Percentiles rank a stretch among this genome's conserved stretches.
phyloP scores from a whole-genome alignment of 1,140 invertebrate species.

The Pachypeltis micranthus region DNA sequence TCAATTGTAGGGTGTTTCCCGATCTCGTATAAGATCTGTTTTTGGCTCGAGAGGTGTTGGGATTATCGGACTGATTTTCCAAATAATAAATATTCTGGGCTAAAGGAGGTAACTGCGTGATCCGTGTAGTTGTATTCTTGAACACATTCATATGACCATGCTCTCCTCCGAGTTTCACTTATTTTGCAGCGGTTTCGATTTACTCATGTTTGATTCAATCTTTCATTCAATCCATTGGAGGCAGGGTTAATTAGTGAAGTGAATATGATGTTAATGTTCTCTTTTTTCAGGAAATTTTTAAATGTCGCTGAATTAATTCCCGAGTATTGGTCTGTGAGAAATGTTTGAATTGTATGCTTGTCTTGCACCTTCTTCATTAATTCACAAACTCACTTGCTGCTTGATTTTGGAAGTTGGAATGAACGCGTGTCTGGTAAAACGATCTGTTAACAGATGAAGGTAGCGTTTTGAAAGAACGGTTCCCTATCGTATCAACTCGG shows the following conservation, averaged over 20 bases:
- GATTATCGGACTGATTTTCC: too few relatives aligned
- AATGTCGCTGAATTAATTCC: slow-evolving; percentile 32
- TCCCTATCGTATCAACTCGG: slow-evolving; percentile 32
- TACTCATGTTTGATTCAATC: slow-evolving; percentile 18
- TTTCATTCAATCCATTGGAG: slow-evolving; percentile 21
- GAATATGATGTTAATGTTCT: slow-evolving; percentile 19
- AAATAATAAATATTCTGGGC: too few relatives aligned
- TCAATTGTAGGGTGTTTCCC: too few relatives aligned
- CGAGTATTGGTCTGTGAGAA: too few relatives aligned
- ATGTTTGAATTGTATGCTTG: too few relatives aligned
- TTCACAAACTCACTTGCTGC: slow-evolving; percentile 32
- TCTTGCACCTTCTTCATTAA: too few relatives aligned
- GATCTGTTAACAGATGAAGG: slow-evolving; percentile 20
- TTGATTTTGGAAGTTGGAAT: slow-evolving; percentile 31
- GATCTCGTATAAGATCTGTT: too few relatives aligned
- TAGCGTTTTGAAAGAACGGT: slow-evolving; percentile 28
- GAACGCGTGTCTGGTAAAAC: slow-evolving; percentile 31
- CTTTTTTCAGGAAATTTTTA: too few relatives aligned
- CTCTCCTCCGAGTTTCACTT: background rate
- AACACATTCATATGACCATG: slow-evolving; percentile 14
- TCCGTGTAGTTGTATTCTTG: slow-evolving; percentile 7
- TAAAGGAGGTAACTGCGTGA: slow-evolving; percentile 8
- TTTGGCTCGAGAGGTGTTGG: too few relatives aligned
- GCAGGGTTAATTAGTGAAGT: slow-evolving; percentile 18
- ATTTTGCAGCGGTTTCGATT: slow-evolving; percentile 20